Conservation (phyloP, 2,888 invertebrate genomes). For the Acronicta alni region DNA sequence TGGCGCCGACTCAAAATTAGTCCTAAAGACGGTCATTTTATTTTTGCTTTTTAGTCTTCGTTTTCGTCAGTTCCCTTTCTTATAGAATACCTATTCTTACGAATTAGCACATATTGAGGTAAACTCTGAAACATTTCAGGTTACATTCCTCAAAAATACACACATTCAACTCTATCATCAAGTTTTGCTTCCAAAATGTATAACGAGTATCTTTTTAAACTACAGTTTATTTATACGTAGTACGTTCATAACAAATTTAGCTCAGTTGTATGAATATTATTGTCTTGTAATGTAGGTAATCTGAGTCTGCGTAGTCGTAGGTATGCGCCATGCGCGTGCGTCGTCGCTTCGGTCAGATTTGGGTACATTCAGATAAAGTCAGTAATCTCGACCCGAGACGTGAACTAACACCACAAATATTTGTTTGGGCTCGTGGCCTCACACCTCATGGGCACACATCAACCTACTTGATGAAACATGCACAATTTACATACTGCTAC, state of each 20-base stretch:
- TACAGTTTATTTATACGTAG: not conserved
- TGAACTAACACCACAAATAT: constrained; percentile 79
- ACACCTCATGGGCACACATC: constrained; percentile 58
- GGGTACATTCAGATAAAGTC: constrained; percentile 78
- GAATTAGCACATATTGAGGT: too few relatives aligned
- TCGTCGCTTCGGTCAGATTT: constrained; percentile 71
- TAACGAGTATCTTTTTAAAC: not conserved
- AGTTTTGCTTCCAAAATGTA: not conserved
- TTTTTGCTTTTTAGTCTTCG: too few relatives aligned
- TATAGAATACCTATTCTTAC: too few relatives aligned
- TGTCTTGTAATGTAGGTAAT: constrained; percentile 50
- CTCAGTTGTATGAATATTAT: not conserved
- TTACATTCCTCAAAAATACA: not conserved
- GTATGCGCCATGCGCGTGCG: constrained; percentile 48
- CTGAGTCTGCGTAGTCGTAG: constrained; percentile 32
- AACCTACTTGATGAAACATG: constrained; percentile 51
- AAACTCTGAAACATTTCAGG: too few relatives aligned
- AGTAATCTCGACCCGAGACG: constrained; percentile 76
- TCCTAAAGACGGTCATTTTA: too few relatives aligned
- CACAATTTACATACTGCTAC: constrained; percentile 43
- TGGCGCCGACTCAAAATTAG: too few relatives aligned
- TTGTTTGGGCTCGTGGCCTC: constrained; percentile 71
- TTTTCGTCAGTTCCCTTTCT: too few relatives aligned
- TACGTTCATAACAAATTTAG: too few relatives aligned
- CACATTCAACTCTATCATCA: not conserved